A percentile compares a stretch with the other conserved stretches of the same genome.
Evolutionary conservation across 2,797 vertebrate species (phyloP).

Genomic region (Paramormyrops hopkinsi): DNA sequence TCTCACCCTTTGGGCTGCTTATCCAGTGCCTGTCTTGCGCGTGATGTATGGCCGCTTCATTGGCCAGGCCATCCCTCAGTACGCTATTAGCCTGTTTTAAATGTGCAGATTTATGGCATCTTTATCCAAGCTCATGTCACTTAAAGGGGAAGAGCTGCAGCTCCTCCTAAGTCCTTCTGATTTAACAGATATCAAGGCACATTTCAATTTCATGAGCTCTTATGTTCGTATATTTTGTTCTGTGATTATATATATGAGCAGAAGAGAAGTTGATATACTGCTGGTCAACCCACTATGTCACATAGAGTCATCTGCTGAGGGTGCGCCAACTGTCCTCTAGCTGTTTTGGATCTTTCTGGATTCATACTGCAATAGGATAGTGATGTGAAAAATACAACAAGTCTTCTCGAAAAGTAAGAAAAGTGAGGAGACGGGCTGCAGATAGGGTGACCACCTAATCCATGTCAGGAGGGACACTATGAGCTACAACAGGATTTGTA

Average conservation of each 20-base stretch:
- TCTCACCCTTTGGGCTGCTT: background rate
- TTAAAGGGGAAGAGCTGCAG: background rate
- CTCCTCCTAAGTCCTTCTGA: background rate
- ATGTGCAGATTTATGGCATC: conserved; percentile 6
- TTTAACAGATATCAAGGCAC: background rate
- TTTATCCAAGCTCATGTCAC: background rate
- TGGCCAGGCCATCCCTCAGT: background rate
- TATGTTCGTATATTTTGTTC: background rate
- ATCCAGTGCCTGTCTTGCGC: background rate
- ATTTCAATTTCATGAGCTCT: background rate
- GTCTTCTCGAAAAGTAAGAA: background rate
- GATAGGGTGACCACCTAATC: too few species aligned
- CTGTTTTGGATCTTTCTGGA: background rate
- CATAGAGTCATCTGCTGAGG: background rate
- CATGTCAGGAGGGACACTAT: too few species aligned
- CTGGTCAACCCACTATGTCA: background rate
- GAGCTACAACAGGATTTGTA: too few species aligned
- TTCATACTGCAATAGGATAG: background rate
- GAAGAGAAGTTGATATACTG: background rate
- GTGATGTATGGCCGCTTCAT: background rate
- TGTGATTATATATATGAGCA: background rate
- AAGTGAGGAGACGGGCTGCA: background rate
- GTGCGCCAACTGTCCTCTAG: background rate
- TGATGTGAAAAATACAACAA: background rate
- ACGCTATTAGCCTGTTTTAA: conserved; percentile 14